phyloP scores from a whole-genome alignment of 2,888 invertebrate species.

The Isotomurus palustris region DNA sequence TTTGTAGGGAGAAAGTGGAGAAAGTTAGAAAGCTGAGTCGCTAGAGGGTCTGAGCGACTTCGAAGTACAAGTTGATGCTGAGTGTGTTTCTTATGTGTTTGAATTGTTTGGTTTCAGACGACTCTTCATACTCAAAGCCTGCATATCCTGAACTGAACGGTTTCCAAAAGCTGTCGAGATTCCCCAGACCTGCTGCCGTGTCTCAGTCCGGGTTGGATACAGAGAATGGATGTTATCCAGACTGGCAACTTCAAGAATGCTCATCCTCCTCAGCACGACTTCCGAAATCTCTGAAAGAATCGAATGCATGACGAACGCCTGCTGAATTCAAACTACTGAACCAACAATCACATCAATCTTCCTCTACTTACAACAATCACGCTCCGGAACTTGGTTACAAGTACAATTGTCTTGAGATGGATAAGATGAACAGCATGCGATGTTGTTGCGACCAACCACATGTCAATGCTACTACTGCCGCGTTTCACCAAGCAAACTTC shows the following conservation, averaged over 20 bases:
- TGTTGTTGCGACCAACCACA: too few relatives aligned
- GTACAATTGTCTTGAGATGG: too few relatives aligned
- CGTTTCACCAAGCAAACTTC: too few relatives aligned
- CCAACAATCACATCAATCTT: conserved; percentile 22
- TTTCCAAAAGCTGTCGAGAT: conserved; percentile 41
- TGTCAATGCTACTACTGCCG: too few relatives aligned
- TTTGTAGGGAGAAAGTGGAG: too few relatives aligned
- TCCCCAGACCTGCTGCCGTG: conserved; percentile 36
- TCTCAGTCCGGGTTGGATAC: conserved; percentile 44
- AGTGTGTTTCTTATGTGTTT: not conserved
- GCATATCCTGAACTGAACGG: conserved; percentile 41
- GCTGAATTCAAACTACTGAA: conserved; percentile 23
- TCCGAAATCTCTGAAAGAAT: conserved; percentile 45
- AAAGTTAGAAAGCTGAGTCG: too few relatives aligned
- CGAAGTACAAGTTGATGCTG: not conserved
- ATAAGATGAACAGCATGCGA: too few relatives aligned
- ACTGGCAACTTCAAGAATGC: conserved; percentile 43
- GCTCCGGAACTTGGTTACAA: too few relatives aligned
- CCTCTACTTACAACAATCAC: conserved; percentile 15
- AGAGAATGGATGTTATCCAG: conserved; percentile 44
- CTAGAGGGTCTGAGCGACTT: not conserved
- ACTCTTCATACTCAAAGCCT: conserved; percentile 38
- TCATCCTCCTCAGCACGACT: conserved; percentile 40
- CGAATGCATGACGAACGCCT: conserved; percentile 46
- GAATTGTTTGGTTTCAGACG: conserved; percentile 29